A percentile compares a stretch with the other conserved stretches of the same genome.
phyloP scores from a whole-genome alignment of 2,888 invertebrate genomes.

The Seladonia tumulorum region DNA sequence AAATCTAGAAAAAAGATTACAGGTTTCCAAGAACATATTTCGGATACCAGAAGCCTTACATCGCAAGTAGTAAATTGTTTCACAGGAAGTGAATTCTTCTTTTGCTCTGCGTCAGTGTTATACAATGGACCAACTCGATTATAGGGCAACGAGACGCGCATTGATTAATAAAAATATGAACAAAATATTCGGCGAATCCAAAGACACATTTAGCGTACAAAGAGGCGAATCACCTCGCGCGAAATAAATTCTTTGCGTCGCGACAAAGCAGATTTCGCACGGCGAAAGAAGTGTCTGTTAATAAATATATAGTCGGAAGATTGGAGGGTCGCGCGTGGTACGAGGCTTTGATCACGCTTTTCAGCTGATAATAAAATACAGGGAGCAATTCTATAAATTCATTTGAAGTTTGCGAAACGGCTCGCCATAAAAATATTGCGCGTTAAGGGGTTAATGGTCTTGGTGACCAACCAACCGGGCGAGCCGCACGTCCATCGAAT shows the following conservation, averaged over 20 bases:
- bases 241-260: not conserved
- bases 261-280: not conserved
- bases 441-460: slow-evolving; percentile 9
- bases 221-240: not conserved
- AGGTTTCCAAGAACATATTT: too few species aligned
- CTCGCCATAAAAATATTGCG: not conserved
- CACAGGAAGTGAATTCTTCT: too few species aligned
- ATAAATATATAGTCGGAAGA: not conserved
- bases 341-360: not conserved
- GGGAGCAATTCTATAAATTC: slow-evolving; percentile 6
- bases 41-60: too few species aligned
- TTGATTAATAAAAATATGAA: not conserved
- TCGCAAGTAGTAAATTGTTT: too few species aligned
- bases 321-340: not conserved
- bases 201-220: not conserved
- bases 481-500: not conserved
- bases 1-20: too few species aligned
- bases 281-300: not conserved
- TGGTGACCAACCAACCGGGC: not conserved
- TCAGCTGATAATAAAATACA: slow-evolving; percentile 1
- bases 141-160: not conserved
- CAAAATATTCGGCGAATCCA: not conserved
- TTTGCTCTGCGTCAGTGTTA: too few species aligned
- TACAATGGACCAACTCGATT: not conserved
- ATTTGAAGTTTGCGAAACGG: not conserved